phyloP scores from a whole-genome alignment of 2,797 vertebrate genomes.

The Lacerta viridis region DNA sequence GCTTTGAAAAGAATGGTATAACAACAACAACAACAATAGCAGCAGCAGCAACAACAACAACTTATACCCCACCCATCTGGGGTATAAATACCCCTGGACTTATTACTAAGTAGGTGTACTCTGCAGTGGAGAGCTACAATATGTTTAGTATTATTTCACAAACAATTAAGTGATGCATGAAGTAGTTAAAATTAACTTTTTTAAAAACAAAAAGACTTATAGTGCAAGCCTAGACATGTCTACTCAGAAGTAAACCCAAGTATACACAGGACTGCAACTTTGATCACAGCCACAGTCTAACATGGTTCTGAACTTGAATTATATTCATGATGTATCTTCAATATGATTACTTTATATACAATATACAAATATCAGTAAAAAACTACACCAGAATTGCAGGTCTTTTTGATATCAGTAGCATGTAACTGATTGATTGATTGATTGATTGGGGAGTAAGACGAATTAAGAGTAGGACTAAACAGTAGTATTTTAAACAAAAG shows the following conservation, averaged over 20 bases:
- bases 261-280: neutral
- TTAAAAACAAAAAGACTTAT: neutral
- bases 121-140: neutral
- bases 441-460: too few species aligned
- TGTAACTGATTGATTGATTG: neutral
- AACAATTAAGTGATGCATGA: neutral
- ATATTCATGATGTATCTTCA: neutral
- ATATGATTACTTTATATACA: neutral
- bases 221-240: too few species aligned
- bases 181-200: neutral
- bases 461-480: neutral
- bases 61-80: too few species aligned
- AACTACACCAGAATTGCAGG: neutral
- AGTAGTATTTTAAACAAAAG: neutral
- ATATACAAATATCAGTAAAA: neutral
- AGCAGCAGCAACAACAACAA: too few species aligned
- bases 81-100: too few species aligned
- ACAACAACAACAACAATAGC: too few species aligned
- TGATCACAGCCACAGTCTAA: neutral
- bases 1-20: too few species aligned
- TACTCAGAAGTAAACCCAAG: too few species aligned
- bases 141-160: neutral
- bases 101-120: too few species aligned
- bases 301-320: neutral
- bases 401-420: neutral